These are phyloP conservation scores for Pogonognathellus flavescens DNA, from an alignment of 1,140 invertebrate species.

Conservation along the genomic window DNA sequence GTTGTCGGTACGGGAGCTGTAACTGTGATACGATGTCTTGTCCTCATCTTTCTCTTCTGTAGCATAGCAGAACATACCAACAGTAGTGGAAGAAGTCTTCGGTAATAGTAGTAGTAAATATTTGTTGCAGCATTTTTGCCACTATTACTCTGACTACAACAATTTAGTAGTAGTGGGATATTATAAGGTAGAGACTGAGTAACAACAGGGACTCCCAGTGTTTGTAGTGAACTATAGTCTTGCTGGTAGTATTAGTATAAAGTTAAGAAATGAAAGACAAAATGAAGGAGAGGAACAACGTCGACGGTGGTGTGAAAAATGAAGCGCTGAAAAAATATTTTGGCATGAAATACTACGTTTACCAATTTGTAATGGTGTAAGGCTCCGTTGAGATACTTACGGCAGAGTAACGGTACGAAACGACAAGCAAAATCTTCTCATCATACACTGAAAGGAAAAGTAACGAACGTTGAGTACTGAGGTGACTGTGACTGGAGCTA, in stretches of 20 bases:
- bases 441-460: background rate
- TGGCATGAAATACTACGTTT: constrained; percentile 65
- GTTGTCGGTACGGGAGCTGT: background rate
- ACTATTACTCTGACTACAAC: background rate
- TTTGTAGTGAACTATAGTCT: background rate
- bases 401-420: constrained; percentile 8
- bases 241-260: background rate
- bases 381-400: constrained; percentile 50
- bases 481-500: too few relatives aligned
- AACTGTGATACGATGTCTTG: background rate
- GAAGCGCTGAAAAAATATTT: constrained; percentile 67
- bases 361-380: constrained; percentile 65
- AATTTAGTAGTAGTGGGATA: background rate
- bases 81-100: background rate
- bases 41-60: background rate
- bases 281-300: constrained; percentile 42
- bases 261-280: constrained; percentile 30
- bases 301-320: constrained; percentile 66
- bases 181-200: background rate
- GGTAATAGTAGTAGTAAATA: background rate
- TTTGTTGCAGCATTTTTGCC: background rate
- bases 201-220: background rate
- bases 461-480: too few relatives aligned
- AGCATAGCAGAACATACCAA: too few relatives aligned
- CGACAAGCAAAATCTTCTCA: constrained; percentile 21